A percentile compares a stretch with the other conserved stretches of the same genome.
Evolutionary conservation across 2,888 invertebrate genomes (phyloP).

Genomic region (Maniola hyperantus): DNA sequence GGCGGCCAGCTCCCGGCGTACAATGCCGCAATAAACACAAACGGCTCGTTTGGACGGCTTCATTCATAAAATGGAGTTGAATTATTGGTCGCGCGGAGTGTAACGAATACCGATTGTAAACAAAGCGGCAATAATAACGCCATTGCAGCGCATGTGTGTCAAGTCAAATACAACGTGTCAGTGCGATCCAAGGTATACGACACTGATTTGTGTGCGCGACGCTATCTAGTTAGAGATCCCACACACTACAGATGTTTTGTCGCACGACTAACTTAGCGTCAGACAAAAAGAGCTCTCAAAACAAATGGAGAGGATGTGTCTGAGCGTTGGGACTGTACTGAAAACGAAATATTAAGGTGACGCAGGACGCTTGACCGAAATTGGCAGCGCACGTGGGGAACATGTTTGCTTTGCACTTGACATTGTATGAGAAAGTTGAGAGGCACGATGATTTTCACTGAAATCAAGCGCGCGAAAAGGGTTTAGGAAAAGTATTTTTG

Average conservation of each 20-base stretch:
- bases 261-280: no score
- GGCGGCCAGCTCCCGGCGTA: background rate
- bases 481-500: no score
- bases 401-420: no score
- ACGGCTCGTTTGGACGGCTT: constrained; percentile 50
- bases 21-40: constrained; percentile 59
- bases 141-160: constrained; percentile 29
- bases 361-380: no score
- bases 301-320: no score
- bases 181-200: constrained; percentile 26
- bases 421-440: no score
- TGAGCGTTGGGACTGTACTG: no score
- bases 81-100: constrained; percentile 51
- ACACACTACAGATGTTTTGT: background rate
- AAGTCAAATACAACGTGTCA: constrained; percentile 35
- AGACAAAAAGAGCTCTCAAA: no score
- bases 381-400: no score
- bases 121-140: constrained; percentile 36
- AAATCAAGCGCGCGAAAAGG: no score
- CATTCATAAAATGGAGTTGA: constrained; percentile 68
- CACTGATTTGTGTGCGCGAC: background rate
- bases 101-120: constrained; percentile 38
- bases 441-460: no score
- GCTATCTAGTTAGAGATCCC: background rate
- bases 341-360: no score